Base-by-base conservation (phyloP, 1,140 invertebrate genomes). In the Panulirus ornatus region DNA sequence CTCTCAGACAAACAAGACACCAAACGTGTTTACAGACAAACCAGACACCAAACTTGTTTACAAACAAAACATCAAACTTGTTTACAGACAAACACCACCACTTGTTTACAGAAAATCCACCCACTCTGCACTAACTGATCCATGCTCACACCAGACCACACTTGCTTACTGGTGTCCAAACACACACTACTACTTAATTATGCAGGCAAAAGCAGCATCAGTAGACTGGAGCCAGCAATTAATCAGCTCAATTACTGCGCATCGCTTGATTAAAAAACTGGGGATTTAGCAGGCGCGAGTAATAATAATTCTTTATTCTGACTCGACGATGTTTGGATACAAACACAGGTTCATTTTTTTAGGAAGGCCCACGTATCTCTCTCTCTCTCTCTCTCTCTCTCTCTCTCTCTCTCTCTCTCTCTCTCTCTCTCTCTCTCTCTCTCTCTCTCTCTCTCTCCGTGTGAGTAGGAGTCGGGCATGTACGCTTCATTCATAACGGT, bases 221-320 rank as follows among this genome's bases (percentile, higher is more conserved):
- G 16, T 22, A 14, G 51, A 9, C 51, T 58, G 16, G 5, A 16
- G 16, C 51, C 3, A 58, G 16, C 51, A 58, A 58, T 58, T 58
- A 22, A 58, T 58, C 51, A 58, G 9, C 51, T 3, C 51, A 58
- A 58, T 58, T 58, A 58, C 16, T 58, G 51, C 51, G 51, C n/a
- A 58, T 58, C 51, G 51, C 51, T 58, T 58, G 51, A 58, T 58
- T 58, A 58, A 58, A 58, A n/a, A 58, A 58, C n/a, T 58, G 51
- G 16, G 51, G 9, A 58, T 58, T 58, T 58, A 58, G n/a, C n/a
- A 22, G 51, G 16, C 51, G 51, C n/a, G 51, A 58, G n/a, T 58
- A 58, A 58, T 58, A 58, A 58, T 19, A 3, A n/a, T n/a, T n/a
- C 16, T 8, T 14, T 58, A 58, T 58, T 1, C 11, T 58, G 51